Evolutionary conservation across 2,888 invertebrate species (phyloP).

Genomic region (Cheilosia variabilis): DNA sequence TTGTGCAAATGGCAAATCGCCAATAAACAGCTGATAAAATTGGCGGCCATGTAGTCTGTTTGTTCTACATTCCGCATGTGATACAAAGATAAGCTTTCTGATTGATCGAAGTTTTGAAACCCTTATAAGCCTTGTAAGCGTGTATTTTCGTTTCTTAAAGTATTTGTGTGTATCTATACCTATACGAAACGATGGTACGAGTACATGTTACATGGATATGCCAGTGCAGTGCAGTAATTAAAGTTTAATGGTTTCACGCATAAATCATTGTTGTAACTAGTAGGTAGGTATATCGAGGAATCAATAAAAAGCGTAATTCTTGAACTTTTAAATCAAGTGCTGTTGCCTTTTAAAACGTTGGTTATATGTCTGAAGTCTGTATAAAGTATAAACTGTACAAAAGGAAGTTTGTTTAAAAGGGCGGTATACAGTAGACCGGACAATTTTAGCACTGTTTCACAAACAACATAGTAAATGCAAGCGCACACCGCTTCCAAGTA

Average conservation of each 20-base stretch:
- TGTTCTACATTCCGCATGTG: background rate
- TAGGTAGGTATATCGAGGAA: background rate
- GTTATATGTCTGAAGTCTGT: too few species aligned
- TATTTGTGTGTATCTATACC: too few species aligned
- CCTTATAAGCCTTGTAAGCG: background rate
- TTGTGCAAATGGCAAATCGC: background rate
- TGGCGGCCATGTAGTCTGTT: slow-evolving; percentile 2
- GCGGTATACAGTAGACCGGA: too few species aligned
- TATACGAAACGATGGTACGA: background rate
- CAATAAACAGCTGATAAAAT: slow-evolving; percentile 17
- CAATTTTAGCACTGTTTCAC: too few species aligned
- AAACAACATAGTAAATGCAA: too few species aligned
- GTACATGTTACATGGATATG: background rate
- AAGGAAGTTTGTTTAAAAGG: too few species aligned
- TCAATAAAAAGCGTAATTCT: background rate
- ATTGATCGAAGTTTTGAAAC: slow-evolving; percentile 12
- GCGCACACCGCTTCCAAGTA: too few species aligned
- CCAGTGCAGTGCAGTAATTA: background rate
- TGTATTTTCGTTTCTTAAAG: too few species aligned
- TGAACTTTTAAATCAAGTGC: background rate
- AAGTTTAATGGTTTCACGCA: background rate
- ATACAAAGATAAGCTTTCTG: background rate
- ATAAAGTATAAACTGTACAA: too few species aligned
- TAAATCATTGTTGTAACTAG: slow-evolving; percentile 1
- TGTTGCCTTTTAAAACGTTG: too few species aligned